Conservation (phyloP, 2,888 invertebrate species). For the Dastarcus helophoroides region DNA sequence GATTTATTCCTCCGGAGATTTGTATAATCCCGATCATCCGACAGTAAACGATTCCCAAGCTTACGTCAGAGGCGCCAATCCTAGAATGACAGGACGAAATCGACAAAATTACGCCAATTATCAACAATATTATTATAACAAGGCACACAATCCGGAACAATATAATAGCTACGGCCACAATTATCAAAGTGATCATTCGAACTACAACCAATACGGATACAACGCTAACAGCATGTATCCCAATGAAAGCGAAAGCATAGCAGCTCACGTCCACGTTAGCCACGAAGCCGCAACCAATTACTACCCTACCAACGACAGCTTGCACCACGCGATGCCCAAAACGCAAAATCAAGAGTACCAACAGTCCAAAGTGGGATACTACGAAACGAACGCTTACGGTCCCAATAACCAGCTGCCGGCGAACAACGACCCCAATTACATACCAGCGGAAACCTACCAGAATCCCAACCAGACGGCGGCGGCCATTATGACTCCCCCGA, state of each 20-base stretch:
- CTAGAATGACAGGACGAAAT: conserved; percentile 21
- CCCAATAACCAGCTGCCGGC: conserved; percentile 28
- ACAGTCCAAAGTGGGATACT: conserved; percentile 38
- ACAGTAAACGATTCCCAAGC: conserved; percentile 27
- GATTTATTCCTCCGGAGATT: conserved; percentile 27
- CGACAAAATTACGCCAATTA: conserved; percentile 38
- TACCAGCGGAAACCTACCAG: conserved; percentile 39
- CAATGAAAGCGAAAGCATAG: conserved; percentile 24
- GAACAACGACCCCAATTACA: conserved; percentile 40
- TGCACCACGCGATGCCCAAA: conserved; percentile 30
- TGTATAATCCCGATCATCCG: conserved; percentile 36
- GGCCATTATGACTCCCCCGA: conserved; percentile 49
- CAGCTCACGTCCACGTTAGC: conserved; percentile 23
- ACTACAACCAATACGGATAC: conserved; percentile 33
- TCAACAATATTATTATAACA: conserved; percentile 42
- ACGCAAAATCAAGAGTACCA: conserved; percentile 27
- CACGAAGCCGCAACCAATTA: conserved; percentile 27
- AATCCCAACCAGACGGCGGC: conserved; percentile 37
- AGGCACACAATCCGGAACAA: conserved; percentile 37
- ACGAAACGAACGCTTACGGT: conserved; percentile 43
- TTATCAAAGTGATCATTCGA: conserved; percentile 28
- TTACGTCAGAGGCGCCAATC: conserved; percentile 27
- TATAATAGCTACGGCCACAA: conserved; percentile 29
- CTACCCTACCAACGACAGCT: conserved; percentile 30
- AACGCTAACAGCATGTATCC: conserved; percentile 29